Evolutionary conservation across 1,140 invertebrate species (phyloP).

Genomic region (Bombus ignitus): DNA sequence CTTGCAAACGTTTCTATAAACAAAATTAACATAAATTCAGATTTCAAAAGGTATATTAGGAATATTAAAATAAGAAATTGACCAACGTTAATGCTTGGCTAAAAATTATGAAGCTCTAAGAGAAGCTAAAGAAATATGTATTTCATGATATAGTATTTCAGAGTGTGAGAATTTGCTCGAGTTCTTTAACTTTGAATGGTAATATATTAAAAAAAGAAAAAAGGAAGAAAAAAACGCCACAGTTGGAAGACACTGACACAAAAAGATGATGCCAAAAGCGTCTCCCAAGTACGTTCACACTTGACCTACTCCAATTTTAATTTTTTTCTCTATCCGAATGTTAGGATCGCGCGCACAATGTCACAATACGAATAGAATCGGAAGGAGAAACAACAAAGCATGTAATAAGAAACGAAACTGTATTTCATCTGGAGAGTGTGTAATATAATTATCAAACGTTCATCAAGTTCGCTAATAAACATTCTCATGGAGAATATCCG

Average conservation of each 20-base stretch:
- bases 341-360: neutral
- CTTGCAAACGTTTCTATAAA: too few species aligned
- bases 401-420: conserved; percentile 48
- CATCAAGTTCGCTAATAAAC: conserved; percentile 36
- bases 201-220: neutral
- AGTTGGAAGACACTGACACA: neutral
- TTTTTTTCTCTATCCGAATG: neutral
- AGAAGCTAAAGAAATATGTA: neutral
- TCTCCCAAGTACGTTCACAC: neutral
- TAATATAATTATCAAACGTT: conserved; percentile 49
- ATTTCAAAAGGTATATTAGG: too few species aligned
- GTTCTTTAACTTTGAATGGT: neutral
- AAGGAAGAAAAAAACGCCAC: neutral
- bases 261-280: neutral
- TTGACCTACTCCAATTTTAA: neutral
- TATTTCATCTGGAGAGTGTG: conserved; percentile 35
- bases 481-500: conserved; percentile 38
- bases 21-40: too few species aligned
- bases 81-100: neutral
- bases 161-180: neutral
- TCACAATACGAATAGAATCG: neutral
- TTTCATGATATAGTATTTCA: neutral
- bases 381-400: neutral
- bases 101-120: neutral
- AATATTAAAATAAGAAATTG: neutral